Evolutionary conservation across 1,140 invertebrate species (phyloP).

Genomic region (Drosophila ambigua): DNA sequence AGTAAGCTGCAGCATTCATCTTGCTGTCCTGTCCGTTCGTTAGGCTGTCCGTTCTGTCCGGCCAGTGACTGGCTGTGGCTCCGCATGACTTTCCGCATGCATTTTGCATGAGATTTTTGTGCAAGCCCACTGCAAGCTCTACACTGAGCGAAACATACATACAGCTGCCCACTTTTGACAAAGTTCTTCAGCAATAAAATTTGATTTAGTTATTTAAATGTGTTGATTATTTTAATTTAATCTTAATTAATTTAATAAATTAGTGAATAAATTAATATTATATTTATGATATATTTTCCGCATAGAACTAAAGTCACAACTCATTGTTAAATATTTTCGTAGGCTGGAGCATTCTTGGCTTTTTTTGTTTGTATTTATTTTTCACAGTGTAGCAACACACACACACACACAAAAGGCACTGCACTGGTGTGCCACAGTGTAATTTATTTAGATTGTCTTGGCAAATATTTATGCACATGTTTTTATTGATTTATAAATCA

Average conservation of each 20-base stretch:
- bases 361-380: background rate
- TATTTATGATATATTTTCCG: too few relatives aligned
- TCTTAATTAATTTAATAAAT: too few relatives aligned
- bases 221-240: too few relatives aligned
- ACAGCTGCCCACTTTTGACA: too few relatives aligned
- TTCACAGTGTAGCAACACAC: too few relatives aligned
- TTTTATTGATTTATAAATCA: slow-evolving; percentile 78
- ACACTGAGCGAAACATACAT: background rate
- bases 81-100: slow-evolving; percentile 33
- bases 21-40: slow-evolving; percentile 18
- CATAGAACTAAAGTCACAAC: too few relatives aligned
- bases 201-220: too few relatives aligned
- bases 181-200: too few relatives aligned
- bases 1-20: slow-evolving; percentile 36
- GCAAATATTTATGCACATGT: slow-evolving; percentile 72
- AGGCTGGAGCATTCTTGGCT: too few relatives aligned
- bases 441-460: slow-evolving; percentile 77
- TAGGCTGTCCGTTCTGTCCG: too few relatives aligned
- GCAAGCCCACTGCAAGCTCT: background rate
- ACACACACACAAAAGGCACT: background rate
- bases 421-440: slow-evolving; percentile 38
- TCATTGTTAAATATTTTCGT: too few relatives aligned
- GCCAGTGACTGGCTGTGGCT: background rate
- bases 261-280: too few relatives aligned
- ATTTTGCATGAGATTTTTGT: slow-evolving; percentile 72